These are phyloP conservation scores for Canis aureus DNA, from an alignment of 2,113 vertebrate genomes.

Conservation along the genomic window DNA sequence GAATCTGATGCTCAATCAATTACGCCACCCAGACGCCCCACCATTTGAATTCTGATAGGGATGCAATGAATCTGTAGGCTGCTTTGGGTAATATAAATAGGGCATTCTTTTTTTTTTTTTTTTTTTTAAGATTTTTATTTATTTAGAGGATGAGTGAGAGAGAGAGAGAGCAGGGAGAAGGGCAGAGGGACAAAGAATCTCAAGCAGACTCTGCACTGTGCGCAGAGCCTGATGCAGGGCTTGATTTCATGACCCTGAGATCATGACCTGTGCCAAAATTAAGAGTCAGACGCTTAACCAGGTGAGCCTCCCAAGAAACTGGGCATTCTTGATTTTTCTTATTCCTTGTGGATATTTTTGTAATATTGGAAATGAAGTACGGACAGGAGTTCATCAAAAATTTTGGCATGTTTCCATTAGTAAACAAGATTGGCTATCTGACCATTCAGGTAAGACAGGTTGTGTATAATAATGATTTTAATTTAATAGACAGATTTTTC, in stretches of 20 bases:
- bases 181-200: not conserved
- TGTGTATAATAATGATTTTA: constrained; percentile 72
- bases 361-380: constrained; percentile 62
- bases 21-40: not conserved
- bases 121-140: not conserved
- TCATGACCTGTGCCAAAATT: not conserved
- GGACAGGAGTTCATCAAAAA: constrained; percentile 67
- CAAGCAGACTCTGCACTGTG: not conserved
- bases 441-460: constrained; percentile 66
- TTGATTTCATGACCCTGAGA: not conserved
- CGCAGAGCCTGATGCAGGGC: not conserved
- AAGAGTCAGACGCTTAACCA: not conserved
- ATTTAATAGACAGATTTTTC: constrained; percentile 67
- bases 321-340: constrained; percentile 1
- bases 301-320: not conserved
- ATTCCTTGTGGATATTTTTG: constrained; percentile 64
- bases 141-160: not conserved
- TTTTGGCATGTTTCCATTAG: constrained; percentile 70
- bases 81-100: not conserved
- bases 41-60: not conserved
- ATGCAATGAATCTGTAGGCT: not conserved
- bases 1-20: not conserved
- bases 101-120: not conserved
- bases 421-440: constrained; percentile 80
- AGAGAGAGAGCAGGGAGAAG: not conserved